phyloP scores from a whole-genome alignment of 2,888 invertebrate genomes.

The Kuschelorhynchus macadamiae region DNA sequence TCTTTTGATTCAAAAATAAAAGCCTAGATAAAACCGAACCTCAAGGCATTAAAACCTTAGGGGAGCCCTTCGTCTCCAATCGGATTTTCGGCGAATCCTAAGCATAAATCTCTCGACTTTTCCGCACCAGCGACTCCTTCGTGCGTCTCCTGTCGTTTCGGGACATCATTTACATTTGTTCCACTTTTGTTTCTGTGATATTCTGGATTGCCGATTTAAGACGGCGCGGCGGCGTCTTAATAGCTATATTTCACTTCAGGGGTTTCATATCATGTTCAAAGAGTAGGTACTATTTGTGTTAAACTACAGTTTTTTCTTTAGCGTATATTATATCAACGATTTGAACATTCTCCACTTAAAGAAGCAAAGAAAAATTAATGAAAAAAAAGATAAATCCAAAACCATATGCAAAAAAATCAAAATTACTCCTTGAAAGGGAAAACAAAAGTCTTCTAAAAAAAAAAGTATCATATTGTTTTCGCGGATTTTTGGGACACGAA shows the following conservation, averaged over 20 bases:
- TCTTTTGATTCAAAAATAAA: slow-evolving; percentile 31
- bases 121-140: slow-evolving; percentile 45
- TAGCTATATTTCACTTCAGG: slow-evolving; percentile 14
- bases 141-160: slow-evolving; percentile 42
- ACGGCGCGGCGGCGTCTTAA: slow-evolving; percentile 15
- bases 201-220: slow-evolving; percentile 37
- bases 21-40: slow-evolving; percentile 24
- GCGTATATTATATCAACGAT: no score
- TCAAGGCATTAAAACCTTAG: slow-evolving; percentile 24
- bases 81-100: slow-evolving; percentile 45
- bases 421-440: no score
- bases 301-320: no score
- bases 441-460: no score
- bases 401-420: no score
- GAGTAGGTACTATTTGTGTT: no score
- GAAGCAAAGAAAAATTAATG: no score
- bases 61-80: slow-evolving; percentile 47
- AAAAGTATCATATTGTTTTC: no score
- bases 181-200: slow-evolving; percentile 54
- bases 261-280: no score
- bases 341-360: no score
- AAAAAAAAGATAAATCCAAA: no score
- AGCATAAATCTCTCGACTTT: slow-evolving; percentile 47
- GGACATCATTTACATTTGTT: slow-evolving; percentile 60
- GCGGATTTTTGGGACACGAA: no score